phyloP scores from a whole-genome alignment of 2,113 vertebrate genomes.

The Microcebus murinus region DNA sequence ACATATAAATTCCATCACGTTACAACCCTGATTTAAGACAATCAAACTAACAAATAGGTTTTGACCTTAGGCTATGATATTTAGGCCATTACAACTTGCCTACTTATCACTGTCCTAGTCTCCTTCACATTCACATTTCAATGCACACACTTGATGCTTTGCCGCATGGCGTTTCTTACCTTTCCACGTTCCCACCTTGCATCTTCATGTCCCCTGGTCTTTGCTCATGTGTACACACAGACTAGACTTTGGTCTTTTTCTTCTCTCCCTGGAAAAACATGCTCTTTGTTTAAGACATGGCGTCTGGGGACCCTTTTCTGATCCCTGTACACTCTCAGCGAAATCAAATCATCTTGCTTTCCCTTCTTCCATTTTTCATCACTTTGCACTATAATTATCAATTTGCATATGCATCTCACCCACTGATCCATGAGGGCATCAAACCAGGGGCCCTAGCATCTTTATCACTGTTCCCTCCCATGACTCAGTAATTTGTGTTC shows the following conservation, averaged over 20 bases:
- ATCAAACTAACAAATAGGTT: neutral
- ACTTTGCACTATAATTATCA: neutral
- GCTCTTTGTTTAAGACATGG: neutral
- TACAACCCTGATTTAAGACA: neutral
- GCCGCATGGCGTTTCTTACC: rapidly evolving
- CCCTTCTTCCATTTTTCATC: neutral
- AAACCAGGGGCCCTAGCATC: neutral
- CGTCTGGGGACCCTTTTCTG: neutral
- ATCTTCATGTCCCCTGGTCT: rapidly evolving
- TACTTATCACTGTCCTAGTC: no score
- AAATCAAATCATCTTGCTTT: neutral
- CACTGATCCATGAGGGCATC: neutral
- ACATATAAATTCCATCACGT: neutral
- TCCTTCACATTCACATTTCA: neutral
- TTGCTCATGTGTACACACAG: neutral
- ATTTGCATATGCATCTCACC: neutral
- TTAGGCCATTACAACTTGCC: rapidly evolving
- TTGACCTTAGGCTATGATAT: no score
- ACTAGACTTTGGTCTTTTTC: neutral
- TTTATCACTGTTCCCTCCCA: neutral
- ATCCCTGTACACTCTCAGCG: neutral
- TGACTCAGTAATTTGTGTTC: neutral
- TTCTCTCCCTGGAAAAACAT: neutral
- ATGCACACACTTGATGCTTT: rapidly evolving
- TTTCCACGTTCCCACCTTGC: rapidly evolving